phyloP scores from a whole-genome alignment of 2,888 invertebrate genomes.

The Acronicta psi region DNA sequence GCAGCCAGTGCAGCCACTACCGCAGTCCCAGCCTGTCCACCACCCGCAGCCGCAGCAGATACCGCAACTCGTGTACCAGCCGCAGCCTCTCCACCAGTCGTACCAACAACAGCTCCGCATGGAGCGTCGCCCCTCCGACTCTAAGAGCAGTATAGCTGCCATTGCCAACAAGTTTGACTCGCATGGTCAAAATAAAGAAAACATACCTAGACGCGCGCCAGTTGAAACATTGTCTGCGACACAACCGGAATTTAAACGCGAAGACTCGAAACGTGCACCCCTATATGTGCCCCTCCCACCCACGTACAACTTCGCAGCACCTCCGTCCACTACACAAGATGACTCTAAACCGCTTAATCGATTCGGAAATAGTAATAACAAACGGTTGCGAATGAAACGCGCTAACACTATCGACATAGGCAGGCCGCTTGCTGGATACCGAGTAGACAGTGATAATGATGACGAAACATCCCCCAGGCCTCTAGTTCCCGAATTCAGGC shows the following conservation, averaged over 20 bases:
- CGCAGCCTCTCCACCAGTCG: constrained; percentile 32
- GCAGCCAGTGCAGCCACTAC: constrained; percentile 15
- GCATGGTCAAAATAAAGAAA: constrained; percentile 68
- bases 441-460: constrained; percentile 84
- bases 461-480: constrained; percentile 74
- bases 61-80: constrained; percentile 36
- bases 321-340: constrained; percentile 72
- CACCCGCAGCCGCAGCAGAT: constrained; percentile 29
- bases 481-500: constrained; percentile 91
- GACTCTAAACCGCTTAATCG: constrained; percentile 77
- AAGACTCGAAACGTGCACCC: constrained; percentile 69
- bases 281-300: constrained; percentile 81
- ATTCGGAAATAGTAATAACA: constrained; percentile 89
- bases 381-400: constrained; percentile 93
- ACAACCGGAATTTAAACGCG: constrained; percentile 60
- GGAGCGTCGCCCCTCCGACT: constrained; percentile 74
- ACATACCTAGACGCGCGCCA: constrained; percentile 55
- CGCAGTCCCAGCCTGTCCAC: constrained; percentile 12
- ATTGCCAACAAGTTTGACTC: constrained; percentile 81
- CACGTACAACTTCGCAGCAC: constrained; percentile 81
- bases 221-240: constrained; percentile 43
- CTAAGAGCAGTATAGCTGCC: constrained; percentile 78
- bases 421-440: constrained; percentile 90
- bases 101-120: constrained; percentile 55
- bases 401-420: constrained; percentile 97